phyloP scores from a whole-genome alignment of 2,888 invertebrate species.

The Lithosia quadra region DNA sequence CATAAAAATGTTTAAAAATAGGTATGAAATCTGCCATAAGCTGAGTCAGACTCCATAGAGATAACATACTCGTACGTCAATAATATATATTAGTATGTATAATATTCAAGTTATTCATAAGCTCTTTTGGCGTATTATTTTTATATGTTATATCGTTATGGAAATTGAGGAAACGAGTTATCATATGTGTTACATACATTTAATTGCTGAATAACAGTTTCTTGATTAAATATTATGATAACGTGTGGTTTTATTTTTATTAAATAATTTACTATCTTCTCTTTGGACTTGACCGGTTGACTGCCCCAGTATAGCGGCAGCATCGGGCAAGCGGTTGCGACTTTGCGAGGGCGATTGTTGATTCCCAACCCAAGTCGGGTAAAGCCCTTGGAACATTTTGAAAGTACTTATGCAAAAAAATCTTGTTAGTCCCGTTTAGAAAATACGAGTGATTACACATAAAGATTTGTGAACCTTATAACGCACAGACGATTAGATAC shows the following conservation, averaged over 20 bases:
- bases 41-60: background rate
- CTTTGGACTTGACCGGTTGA: background rate
- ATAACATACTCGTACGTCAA: background rate
- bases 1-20: background rate
- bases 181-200: slow-evolving; percentile 1
- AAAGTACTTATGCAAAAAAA: no score
- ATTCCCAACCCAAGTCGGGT: no score
- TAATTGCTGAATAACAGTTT: slow-evolving; percentile 3
- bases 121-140: background rate
- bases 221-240: background rate
- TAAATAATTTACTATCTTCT: background rate
- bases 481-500: no score
- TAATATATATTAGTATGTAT: background rate
- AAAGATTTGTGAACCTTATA: no score
- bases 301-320: background rate
- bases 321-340: background rate
- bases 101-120: background rate
- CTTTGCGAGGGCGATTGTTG: background rate
- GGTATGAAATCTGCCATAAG: background rate
- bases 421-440: no score
- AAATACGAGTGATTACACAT: no score
- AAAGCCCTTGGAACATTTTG: no score
- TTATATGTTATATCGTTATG: background rate
- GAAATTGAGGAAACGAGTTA: slow-evolving; percentile 2
- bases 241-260: background rate